These are phyloP conservation scores for Pleuronectes platessa DNA, from an alignment of 2,113 vertebrate species.

Conservation along the genomic window DNA sequence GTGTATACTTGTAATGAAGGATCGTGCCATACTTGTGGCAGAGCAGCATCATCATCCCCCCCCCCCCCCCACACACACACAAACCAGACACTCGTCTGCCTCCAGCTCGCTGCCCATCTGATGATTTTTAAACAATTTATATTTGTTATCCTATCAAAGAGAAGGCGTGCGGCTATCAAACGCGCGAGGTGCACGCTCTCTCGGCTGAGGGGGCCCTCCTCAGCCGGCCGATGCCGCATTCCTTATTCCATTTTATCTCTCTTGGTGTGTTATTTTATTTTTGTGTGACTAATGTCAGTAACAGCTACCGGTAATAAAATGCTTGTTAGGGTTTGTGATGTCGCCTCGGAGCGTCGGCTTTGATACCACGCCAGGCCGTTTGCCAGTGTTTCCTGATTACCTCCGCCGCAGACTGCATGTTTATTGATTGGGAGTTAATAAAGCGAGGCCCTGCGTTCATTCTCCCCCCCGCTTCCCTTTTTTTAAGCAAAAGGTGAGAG, in stretches of 20 bases:
- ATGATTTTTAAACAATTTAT: conserved; percentile 98
- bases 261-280: conserved; percentile 82
- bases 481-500: conserved; percentile 78
- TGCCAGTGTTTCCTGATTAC: conserved; percentile 98
- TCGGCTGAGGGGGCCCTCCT: conserved; percentile 86
- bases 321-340: conserved; percentile 96
- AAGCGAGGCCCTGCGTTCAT: conserved; percentile 82
- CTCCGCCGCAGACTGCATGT: conserved; percentile 92
- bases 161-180: conserved; percentile 84
- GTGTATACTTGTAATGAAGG: background rate
- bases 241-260: conserved; percentile 99
- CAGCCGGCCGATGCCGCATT: conserved; percentile 89
- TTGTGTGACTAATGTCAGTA: conserved; percentile 98
- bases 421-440: conserved; percentile 99
- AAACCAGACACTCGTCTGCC: conserved; percentile 69
- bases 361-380: conserved; percentile 99
- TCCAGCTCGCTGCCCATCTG: conserved; percentile 87
- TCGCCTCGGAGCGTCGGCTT: conserved; percentile 96
- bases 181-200: conserved; percentile 83
- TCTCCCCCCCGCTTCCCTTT: conserved; percentile 82
- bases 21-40: conserved; percentile 6
- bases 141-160: conserved; percentile 99
- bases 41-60: background rate
- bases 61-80: background rate
- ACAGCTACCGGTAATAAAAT: conserved; percentile 99